Evolutionary conservation across 2,797 vertebrate genomes (phyloP).

Genomic region (Alauda arvensis): DNA sequence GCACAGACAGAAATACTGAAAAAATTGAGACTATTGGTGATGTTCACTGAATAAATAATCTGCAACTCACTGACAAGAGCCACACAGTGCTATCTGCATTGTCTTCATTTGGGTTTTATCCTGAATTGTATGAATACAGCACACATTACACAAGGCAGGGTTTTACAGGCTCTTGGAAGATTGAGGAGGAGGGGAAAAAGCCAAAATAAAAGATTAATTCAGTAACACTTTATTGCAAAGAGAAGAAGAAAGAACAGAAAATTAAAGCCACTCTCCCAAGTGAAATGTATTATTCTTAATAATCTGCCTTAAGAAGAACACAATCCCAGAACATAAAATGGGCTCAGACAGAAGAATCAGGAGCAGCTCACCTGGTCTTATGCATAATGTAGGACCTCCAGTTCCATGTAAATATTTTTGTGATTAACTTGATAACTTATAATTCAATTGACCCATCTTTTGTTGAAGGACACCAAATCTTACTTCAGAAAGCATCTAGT

Average conservation of each 20-base stretch:
- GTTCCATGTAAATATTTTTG: not conserved
- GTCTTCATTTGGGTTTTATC: not conserved
- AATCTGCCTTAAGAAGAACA: not conserved
- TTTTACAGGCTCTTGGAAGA: not conserved
- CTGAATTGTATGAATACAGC: not conserved
- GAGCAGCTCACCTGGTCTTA: not conserved
- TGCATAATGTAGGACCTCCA: not conserved
- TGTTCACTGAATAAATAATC: not conserved
- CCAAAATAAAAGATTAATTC: not conserved
- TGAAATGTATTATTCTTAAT: not conserved
- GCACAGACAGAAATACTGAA: not conserved
- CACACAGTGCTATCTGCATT: not conserved
- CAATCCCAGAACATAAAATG: not conserved
- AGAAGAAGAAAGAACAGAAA: not conserved
- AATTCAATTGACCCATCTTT: not conserved
- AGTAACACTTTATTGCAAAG: not conserved
- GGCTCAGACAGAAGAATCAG: not conserved
- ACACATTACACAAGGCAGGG: not conserved
- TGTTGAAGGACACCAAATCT: not conserved
- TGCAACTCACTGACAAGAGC: not conserved
- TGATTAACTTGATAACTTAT: not conserved
- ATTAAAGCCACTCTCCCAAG: not conserved
- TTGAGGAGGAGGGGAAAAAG: not conserved
- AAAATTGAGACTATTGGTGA: not conserved
- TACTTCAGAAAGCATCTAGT: not conserved